phyloP scores from a whole-genome alignment of 2,797 vertebrate species.

The Myotis pilosus region DNA sequence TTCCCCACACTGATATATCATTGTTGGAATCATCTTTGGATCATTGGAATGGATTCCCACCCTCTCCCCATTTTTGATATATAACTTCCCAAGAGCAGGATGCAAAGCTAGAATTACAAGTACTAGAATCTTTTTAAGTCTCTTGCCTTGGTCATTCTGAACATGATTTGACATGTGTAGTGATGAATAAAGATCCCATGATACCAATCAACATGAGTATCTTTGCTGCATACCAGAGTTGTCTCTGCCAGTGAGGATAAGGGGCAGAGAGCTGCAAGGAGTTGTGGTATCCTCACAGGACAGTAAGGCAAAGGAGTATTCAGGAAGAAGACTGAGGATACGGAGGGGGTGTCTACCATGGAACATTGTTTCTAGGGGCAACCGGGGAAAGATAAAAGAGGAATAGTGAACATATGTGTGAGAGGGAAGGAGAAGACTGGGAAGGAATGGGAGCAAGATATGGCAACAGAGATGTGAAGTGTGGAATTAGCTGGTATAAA shows the following conservation, averaged over 20 bases:
- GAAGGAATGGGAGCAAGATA: not conserved
- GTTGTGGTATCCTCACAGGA: not conserved
- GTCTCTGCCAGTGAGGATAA: not conserved
- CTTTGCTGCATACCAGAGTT: not conserved
- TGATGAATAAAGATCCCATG: not conserved
- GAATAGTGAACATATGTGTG: not conserved
- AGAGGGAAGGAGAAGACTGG: not conserved
- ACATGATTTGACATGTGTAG: not conserved
- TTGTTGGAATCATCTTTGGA: not conserved
- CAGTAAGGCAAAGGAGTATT: not conserved
- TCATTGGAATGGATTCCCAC: not conserved
- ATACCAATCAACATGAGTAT: not conserved
- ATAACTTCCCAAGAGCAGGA: not conserved
- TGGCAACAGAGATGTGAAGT: not conserved
- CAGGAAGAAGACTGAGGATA: not conserved
- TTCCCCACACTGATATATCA: not conserved
- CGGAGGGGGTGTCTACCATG: not conserved
- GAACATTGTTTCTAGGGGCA: not conserved
- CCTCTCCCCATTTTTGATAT: not conserved
- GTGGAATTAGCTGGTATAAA: not conserved
- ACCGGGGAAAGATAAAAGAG: not conserved
- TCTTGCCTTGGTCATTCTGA: not conserved
- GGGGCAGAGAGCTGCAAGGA: not conserved
- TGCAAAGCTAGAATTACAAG: slow-evolving; percentile 10
- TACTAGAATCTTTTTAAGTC: not conserved